Evolutionary conservation across 1,140 invertebrate species (phyloP), one percentile per base, ranked within the genome.

Genomic region (Orius insidiosus): DNA sequence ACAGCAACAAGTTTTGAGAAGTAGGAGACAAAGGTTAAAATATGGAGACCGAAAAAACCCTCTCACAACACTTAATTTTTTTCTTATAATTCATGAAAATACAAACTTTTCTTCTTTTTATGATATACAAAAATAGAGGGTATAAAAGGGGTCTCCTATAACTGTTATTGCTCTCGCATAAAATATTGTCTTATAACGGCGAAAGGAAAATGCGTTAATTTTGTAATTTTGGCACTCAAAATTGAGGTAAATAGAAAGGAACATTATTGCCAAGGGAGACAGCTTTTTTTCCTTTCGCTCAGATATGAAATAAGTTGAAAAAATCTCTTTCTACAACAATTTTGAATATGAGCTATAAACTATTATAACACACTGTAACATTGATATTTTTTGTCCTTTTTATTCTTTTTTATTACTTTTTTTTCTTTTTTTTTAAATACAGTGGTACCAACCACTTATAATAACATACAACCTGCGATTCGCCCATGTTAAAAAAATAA

Each of bases 91-190:
- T 36, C n/a, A 36, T 40, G 9, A 18, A n/a, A 50, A 33, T 49
- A 47, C 47, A 35, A 56, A 58, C 56, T 58, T 55, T 53, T 54
- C n/a, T n/a, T n/a, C n/a, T 54, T 55, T 57, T 57, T 53, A 53
- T 58, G 55, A 55, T 52, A 59, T 62, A 62, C 58, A 63, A 63
- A 63, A 63, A 63, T 63, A 63, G 61, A 61, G 61, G 61, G 60
- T 62, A 59, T 61, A 57, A 55, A 55, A 59, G 59, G 60, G 60
- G 60, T 59, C 58, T 62, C 55, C 56, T 55, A 60, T 58, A 52
- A 57, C 54, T 55, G 55, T 58, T 57, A 56, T 56, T 56, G 56
- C 58, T 58, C 55, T 51, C 40, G 54, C 57, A 59, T 54, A 45
- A 50, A 48, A 48, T 57, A 56, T 59, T 59, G 57, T 58, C 55